Percentiles rank a stretch among this genome's conserved stretches.
phyloP scores from a whole-genome alignment of 2,888 invertebrate genomes.

The Rhagium mordax region DNA sequence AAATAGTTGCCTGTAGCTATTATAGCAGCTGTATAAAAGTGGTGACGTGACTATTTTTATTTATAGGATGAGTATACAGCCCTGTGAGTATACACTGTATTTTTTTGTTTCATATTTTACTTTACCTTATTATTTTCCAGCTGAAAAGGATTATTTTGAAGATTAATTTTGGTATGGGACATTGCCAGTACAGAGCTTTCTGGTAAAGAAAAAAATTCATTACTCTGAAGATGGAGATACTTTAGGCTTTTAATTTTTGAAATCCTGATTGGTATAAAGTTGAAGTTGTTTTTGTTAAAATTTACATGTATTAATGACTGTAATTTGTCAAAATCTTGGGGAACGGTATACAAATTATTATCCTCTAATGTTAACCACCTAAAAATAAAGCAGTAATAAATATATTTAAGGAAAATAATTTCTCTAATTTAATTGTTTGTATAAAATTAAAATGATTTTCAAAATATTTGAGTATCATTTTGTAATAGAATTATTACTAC shows the following conservation, averaged over 20 bases:
- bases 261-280: constrained; percentile 70
- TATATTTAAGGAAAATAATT: not conserved
- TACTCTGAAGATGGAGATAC: constrained; percentile 63
- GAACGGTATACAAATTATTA: constrained; percentile 74
- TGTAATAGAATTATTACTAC: no score
- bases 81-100: no score
- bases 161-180: constrained; percentile 63
- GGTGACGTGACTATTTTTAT: no score
- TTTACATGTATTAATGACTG: constrained; percentile 77
- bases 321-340: constrained; percentile 72
- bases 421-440: not conserved
- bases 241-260: constrained; percentile 60
- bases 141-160: constrained; percentile 62
- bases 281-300: constrained; percentile 74
- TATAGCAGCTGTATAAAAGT: no score
- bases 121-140: constrained; percentile 55
- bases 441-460: no score
- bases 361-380: constrained; percentile 80
- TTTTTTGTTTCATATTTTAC: not conserved
- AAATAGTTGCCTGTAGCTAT: no score
- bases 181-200: constrained; percentile 58
- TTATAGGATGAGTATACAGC: no score
- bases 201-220: constrained; percentile 61
- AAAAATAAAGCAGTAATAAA: constrained; percentile 50
- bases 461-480: no score